A percentile compares a stretch with the other conserved stretches of the same genome.
phyloP scores from a whole-genome alignment of 1,140 invertebrate genomes.

The Caenorhabditis elegans region WBcel235 BX284606.5:7433001-7433500 shows the following conservation, averaged over 20 bases:
- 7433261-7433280: constrained; percentile 20
- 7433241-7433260: constrained; percentile 10
- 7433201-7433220: not conserved
- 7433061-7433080: constrained; percentile 38
- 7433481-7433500: too few relatives aligned
- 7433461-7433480: not conserved
- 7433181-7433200: not conserved
- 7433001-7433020: not conserved
- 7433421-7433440: not conserved
- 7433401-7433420: not conserved
- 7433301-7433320: not conserved
- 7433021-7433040: constrained; percentile 49
- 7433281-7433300: constrained; percentile 30
- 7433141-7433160: constrained; percentile 14
- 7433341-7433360: too few relatives aligned
- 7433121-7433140: not conserved
- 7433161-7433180: not conserved
- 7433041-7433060: constrained; percentile 36
- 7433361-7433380: not conserved
- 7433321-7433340: not conserved
- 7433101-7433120: constrained; percentile 8
- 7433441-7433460: not conserved
- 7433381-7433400: not conserved
- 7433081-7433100: constrained; percentile 36
- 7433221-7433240: constrained; percentile 19